A percentile compares a stretch with the other conserved stretches of the same genome.
phyloP scores from a whole-genome alignment of 2,797 vertebrate species.

The Enteromius trimaculatus region DNA sequence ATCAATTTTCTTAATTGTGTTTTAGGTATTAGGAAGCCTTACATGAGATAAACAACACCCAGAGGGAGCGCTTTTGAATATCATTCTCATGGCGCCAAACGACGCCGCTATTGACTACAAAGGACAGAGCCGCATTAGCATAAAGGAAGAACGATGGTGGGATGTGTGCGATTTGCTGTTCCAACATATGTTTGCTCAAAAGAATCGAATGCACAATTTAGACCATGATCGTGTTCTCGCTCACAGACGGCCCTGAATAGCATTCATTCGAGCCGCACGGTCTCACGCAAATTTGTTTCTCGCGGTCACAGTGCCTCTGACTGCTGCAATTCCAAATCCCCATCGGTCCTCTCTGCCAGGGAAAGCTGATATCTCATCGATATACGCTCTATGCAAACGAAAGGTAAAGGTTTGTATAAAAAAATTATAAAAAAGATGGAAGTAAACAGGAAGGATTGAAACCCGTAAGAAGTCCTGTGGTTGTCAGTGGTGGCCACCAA shows the following conservation, averaged over 20 bases:
- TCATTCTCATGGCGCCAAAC: constrained; percentile 47
- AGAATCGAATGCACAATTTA: constrained; percentile 11
- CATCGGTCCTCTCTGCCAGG: constrained; percentile 24
- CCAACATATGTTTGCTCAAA: not conserved
- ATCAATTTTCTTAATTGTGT: constrained; percentile 66
- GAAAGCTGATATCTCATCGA: constrained; percentile 30
- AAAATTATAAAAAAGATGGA: not conserved
- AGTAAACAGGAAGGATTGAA: constrained; percentile 44
- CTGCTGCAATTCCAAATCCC: constrained; percentile 27
- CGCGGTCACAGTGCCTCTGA: constrained; percentile 34
- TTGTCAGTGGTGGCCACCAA: constrained; percentile 56
- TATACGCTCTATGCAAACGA: constrained; percentile 37
- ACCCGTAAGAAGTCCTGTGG: constrained; percentile 50
- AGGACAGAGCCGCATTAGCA: constrained; percentile 10
- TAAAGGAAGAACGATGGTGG: constrained; percentile 1
- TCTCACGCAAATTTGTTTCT: constrained; percentile 13
- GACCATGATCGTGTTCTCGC: constrained; percentile 3
- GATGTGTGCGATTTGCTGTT: not conserved
- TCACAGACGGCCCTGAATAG: not conserved
- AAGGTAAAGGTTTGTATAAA: constrained; percentile 31
- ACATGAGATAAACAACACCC: constrained; percentile 61
- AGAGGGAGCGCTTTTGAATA: constrained; percentile 56
- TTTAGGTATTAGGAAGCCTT: constrained; percentile 58
- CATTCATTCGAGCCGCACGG: not conserved
- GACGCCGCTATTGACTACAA: constrained; percentile 25